Evolutionary conservation across 2,797 vertebrate species (phyloP).

Genomic region (Myotis pilosus): DNA sequence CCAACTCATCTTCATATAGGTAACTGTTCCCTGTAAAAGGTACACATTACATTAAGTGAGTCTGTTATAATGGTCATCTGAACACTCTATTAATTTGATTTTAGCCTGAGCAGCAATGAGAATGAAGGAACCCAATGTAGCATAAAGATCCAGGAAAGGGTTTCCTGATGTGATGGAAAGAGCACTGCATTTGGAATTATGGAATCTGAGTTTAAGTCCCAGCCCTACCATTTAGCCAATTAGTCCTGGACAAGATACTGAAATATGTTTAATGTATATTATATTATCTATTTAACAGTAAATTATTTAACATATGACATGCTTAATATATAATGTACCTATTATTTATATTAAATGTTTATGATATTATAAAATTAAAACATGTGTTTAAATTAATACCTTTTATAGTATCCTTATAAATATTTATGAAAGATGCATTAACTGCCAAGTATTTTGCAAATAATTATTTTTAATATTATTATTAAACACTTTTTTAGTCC

Average conservation of each 20-base stretch:
- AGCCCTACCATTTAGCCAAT: not conserved
- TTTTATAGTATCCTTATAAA: not conserved
- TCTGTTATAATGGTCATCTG: not conserved
- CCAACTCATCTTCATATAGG: not conserved
- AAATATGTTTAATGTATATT: not conserved
- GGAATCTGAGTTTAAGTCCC: not conserved
- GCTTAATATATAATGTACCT: not conserved
- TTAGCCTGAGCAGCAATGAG: not conserved
- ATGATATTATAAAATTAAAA: not conserved
- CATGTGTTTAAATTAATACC: not conserved
- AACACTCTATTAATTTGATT: not conserved
- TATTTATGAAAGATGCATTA: not conserved
- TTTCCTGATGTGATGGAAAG: not conserved
- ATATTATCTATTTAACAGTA: not conserved
- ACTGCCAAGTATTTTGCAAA: not conserved
- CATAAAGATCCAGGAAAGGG: not conserved
- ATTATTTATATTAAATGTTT: not conserved
- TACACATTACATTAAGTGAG: not conserved
- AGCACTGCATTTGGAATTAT: not conserved
- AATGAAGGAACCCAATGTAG: not conserved
- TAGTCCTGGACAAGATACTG: not conserved
- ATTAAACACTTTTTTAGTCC: slow-evolving; percentile 1
- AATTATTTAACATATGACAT: not conserved
- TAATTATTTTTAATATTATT: not conserved
- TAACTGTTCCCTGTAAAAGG: not conserved